Evolutionary conservation across 2,113 vertebrate species (phyloP).

Genomic region (Emydocephalus ijimae): DNA sequence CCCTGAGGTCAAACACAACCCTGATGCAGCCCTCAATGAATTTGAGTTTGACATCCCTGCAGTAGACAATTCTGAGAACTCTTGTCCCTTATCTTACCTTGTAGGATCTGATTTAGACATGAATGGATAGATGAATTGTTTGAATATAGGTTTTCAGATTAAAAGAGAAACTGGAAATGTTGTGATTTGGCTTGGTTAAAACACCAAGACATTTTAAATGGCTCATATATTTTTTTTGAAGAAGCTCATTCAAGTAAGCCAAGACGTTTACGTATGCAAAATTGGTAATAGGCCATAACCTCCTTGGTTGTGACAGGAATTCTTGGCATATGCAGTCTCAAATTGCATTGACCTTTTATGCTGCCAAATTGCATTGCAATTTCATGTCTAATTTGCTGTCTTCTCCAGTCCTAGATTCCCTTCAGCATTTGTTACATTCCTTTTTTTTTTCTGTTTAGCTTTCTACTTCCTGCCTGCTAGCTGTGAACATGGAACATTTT

Average conservation of each 20-base stretch:
- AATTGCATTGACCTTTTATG: slow-evolving; percentile 60
- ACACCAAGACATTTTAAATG: slow-evolving; percentile 52
- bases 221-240: slow-evolving; percentile 38
- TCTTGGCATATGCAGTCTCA: slow-evolving; percentile 50
- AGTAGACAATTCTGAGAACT: slow-evolving; percentile 32
- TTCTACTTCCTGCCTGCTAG: slow-evolving; percentile 40
- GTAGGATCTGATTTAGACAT: slow-evolving; percentile 48
- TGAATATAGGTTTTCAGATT: slow-evolving; percentile 57
- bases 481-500: neutral
- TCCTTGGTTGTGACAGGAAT: neutral
- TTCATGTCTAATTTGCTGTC: slow-evolving; percentile 59
- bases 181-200: slow-evolving; percentile 57
- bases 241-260: slow-evolving; percentile 48
- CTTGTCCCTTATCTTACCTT: slow-evolving; percentile 49
- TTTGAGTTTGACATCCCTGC: too few species aligned
- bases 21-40: too few species aligned
- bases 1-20: too few species aligned
- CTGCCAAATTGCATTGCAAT: slow-evolving; percentile 62
- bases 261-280: slow-evolving; percentile 48
- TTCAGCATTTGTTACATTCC: slow-evolving; percentile 33
- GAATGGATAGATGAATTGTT: slow-evolving; percentile 37
- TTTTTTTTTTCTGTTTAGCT: slow-evolving; percentile 8
- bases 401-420: slow-evolving; percentile 47
- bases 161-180: slow-evolving; percentile 35
- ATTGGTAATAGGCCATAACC: slow-evolving; percentile 38